Percentiles rank a stretch among this genome's conserved stretches.
phyloP scores from a whole-genome alignment of 2,888 invertebrate genomes.

The Macrophya annulata region DNA sequence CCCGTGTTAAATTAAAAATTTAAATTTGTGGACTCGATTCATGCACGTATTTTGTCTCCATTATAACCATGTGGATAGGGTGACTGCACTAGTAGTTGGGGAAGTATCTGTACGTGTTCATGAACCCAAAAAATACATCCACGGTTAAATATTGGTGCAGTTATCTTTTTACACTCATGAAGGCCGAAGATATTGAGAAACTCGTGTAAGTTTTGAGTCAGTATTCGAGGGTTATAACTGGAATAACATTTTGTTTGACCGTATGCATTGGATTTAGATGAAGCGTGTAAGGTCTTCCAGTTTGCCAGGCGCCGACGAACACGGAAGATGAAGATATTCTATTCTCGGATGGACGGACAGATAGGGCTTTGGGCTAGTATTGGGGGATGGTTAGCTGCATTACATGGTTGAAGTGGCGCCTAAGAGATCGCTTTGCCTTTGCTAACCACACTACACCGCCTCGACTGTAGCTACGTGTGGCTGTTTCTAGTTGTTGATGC shows the following conservation, averaged over 20 bases:
- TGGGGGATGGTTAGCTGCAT: slow-evolving; percentile 63
- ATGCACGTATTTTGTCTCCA: background rate
- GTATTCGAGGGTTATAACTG: background rate
- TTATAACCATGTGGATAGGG: background rate
- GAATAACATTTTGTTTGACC: slow-evolving; percentile 49
- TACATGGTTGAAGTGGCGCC: slow-evolving; percentile 68
- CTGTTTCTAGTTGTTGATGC: slow-evolving; percentile 47
- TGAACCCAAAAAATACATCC: background rate
- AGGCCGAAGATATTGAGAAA: background rate
- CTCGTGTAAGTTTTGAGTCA: background rate
- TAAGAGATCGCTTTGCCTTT: slow-evolving; percentile 62
- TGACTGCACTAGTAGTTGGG: background rate
- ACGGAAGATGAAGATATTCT: slow-evolving; percentile 48
- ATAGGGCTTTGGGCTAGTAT: slow-evolving; percentile 39
- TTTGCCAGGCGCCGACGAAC: slow-evolving; percentile 47
- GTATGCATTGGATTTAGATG: slow-evolving; percentile 28
- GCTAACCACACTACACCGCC: slow-evolving; percentile 57
- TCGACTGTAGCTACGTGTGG: slow-evolving; percentile 47
- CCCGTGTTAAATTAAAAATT: background rate
- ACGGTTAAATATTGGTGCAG: background rate
- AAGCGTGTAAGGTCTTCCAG: slow-evolving; percentile 43
- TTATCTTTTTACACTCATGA: background rate
- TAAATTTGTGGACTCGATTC: background rate
- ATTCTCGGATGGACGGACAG: slow-evolving; percentile 42
- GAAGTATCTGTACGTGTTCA: background rate